Evolutionary conservation across 2,113 vertebrate genomes (phyloP).

Genomic region (Corythornis madagascariensis): DNA sequence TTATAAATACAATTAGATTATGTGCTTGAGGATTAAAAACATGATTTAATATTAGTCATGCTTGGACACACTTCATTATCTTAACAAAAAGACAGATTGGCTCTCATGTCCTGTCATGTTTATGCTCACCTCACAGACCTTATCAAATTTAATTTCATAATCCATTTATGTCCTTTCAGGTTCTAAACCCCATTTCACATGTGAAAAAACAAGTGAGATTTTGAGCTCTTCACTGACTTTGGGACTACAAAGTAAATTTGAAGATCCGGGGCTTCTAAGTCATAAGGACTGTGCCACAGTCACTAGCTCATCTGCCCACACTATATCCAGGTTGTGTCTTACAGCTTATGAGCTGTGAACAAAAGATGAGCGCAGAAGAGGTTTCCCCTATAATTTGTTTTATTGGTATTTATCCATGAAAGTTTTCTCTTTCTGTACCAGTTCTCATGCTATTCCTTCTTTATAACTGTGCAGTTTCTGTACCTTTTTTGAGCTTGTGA

Average conservation of each 20-base stretch:
- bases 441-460: not conserved
- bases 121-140: not conserved
- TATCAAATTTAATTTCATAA: not conserved
- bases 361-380: not conserved
- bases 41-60: not conserved
- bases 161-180: not conserved
- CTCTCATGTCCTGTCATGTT: not conserved
- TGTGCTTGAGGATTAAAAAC: not conserved
- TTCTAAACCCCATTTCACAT: not conserved
- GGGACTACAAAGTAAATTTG: not conserved
- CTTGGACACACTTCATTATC: not conserved
- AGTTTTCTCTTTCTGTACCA: not conserved
- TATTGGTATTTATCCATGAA: not conserved
- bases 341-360: not conserved
- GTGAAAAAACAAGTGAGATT: not conserved
- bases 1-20: slow-evolving; percentile 33
- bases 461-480: not conserved
- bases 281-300: not conserved
- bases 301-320: not conserved
- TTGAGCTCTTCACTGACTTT: not conserved
- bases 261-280: not conserved
- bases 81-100: not conserved
- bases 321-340: not conserved
- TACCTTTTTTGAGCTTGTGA: not conserved
- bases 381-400: not conserved